phyloP scores from a whole-genome alignment of 2,888 invertebrate species.

The Gastracanthus pulcherrimus region DNA sequence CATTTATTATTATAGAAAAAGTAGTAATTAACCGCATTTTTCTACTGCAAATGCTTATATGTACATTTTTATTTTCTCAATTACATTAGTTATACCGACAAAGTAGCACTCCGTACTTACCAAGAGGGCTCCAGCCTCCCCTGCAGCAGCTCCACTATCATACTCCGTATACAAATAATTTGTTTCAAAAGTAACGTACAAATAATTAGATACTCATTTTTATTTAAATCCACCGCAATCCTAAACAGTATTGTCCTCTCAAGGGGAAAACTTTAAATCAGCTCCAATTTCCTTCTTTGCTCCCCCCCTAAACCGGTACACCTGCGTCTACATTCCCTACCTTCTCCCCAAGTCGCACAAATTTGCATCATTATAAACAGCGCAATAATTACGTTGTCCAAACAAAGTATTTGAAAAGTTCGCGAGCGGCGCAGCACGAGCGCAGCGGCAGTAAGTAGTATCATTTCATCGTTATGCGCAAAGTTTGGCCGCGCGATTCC shows the following conservation, averaged over 20 bases:
- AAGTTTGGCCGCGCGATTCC: constrained; percentile 19
- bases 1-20: too few species aligned
- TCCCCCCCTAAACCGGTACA: neutral
- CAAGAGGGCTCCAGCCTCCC: too few species aligned
- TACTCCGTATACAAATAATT: neutral
- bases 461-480: constrained; percentile 39
- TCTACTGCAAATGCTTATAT: too few species aligned
- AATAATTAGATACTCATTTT: too few species aligned
- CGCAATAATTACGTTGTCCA: constrained; percentile 7
- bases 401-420: constrained; percentile 31
- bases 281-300: neutral
- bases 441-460: neutral
- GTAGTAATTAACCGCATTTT: too few species aligned
- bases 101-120: too few species aligned
- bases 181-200: neutral
- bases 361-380: constrained; percentile 39
- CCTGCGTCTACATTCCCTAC: neutral
- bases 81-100: too few species aligned
- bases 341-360: neutral
- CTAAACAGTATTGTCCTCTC: neutral
- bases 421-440: neutral
- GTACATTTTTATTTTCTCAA: too few species aligned
- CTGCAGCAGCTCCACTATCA: too few species aligned
- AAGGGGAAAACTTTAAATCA: neutral
- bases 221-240: neutral